Base-by-base conservation (phyloP, 2,113 vertebrate genomes). In the Dromiciops gliroides region DNA sequence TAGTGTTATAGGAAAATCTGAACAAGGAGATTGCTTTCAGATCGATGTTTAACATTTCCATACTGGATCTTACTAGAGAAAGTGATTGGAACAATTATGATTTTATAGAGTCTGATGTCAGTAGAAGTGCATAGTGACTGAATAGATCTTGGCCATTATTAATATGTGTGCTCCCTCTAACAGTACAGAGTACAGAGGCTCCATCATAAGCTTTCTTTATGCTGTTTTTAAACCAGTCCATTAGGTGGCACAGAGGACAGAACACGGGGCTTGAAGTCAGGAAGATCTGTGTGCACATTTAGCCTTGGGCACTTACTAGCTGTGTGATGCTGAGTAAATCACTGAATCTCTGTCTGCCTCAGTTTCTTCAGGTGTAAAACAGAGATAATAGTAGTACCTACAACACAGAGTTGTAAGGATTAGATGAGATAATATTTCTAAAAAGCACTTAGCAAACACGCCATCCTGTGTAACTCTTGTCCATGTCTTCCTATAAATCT, bases 91-190 rank as follows among this genome's bases (percentile, higher is more conserved):
- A 5, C 11, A 50, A 90, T 94, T 89, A 96, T 95, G 24, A 90
- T 47, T 94, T 83, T 97, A 25, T 91, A 37, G 31, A n/a, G 28
- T 53, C 88, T 92, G 50, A 50, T 92, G 94, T 97, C 90, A 96
- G 56, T 49, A 49, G 67, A 90, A 60, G 26, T 92, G 22, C 10
- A 25, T 49, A 37, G 10, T 93, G 19, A 7, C 92, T 95, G 16
- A 83, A 83, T 8, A 44, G 37, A 83, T 83, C 16, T 22, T 16
- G 23, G 67, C 44, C 19, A 7, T 83, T 83, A 83, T 44, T 83
- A 83, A 44, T 44, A 7, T 22, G 37, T n/a, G 37, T 44, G 19
- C 67, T 83, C 67, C n/a, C 67, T 83, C 19, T 7, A 83, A 7
- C n/a, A 83, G 67, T 44, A 28, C n/a, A 44, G 37, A 83, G 67